A percentile compares a stretch with the other conserved stretches of the same genome.
phyloP scores from a whole-genome alignment of 2,888 invertebrate genomes.

The Zeuzera pyrina region DNA sequence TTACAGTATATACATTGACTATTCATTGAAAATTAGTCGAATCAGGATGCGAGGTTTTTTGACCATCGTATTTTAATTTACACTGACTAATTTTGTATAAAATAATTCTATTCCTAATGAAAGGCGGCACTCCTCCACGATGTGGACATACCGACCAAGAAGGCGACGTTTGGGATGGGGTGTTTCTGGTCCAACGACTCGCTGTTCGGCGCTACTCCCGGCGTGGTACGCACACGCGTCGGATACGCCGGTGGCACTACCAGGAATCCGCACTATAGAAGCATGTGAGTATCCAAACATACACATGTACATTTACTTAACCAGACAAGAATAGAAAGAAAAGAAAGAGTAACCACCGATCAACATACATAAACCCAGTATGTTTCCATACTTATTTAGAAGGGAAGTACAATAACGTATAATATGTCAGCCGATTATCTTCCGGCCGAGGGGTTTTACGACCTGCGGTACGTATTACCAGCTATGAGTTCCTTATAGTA shows the following conservation, averaged over 20 bases:
- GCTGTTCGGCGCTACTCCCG: constrained; percentile 80
- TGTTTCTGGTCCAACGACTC: constrained; percentile 96
- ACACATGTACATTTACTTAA: not conserved
- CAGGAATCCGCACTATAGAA: constrained; percentile 86
- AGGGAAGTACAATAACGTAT: not conserved
- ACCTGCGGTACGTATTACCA: no score
- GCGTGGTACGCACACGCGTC: constrained; percentile 90
- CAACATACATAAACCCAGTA: no score
- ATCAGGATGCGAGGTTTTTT: no score
- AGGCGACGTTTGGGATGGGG: constrained; percentile 93
- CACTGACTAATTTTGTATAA: not conserved
- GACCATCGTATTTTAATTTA: no score
- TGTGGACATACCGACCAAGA: constrained; percentile 75
- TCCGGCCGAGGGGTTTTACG: no score
- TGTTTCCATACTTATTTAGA: no score
- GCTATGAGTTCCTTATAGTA: no score
- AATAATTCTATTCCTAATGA: constrained; percentile 1
- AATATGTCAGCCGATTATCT: no score
- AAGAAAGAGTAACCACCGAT: no score
- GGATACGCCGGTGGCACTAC: constrained; percentile 93
- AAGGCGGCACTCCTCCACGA: constrained; percentile 74
- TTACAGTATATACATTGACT: no score
- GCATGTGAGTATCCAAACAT: constrained; percentile 88
- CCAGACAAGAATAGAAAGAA: no score
- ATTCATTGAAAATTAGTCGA: no score